Evolutionary conservation across 1,140 invertebrate species (phyloP), one percentile per base, ranked within the genome.

Genomic region (Coptotermes formosanus): DNA sequence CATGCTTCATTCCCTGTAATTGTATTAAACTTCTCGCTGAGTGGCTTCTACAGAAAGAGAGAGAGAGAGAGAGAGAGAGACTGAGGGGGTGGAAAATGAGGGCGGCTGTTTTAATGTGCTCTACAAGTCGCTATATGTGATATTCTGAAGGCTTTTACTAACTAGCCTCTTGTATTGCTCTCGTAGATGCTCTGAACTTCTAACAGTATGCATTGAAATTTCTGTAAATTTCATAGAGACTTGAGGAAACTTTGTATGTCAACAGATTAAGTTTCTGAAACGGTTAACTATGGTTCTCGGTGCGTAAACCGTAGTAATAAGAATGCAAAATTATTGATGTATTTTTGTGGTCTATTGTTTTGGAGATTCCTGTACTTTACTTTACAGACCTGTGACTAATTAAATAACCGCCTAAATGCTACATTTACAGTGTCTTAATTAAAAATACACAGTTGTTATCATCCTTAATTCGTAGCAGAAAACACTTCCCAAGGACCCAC

Each of bases 21-120:
- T 87, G 81, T 86, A 88, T 85, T 87, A 88, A 88, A 88, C 25
- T 75, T n/a, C 64, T 75, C 64, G n/a, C 64, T n/a, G 64, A 75
- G 64, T 75, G 64, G 64, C 64, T 75, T 30, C 64, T 75, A 75
- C n/a, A 38, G 38, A 38, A 38, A 38, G 2, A 38, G 38, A 38
- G 38, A 38, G 2, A 38, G 38, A 38, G 38, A 38, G 38, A 38
- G 38, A 38, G 38, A 38, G 38, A 25, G 64, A 75, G 64, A 30
- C 25, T 12, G 64, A 21, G 52, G 64, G 64, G 64, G 64, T 30
- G 64, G 25, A 75, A 75, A 30, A 30, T 75, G 64, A 30, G 64
- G 64, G 64, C n/a, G 64, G 64, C 25, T 75, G 64, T 75, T 75
- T 75, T 75, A 75, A 75, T 75, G 64, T 75, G 64, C 25, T 8